Percentiles rank a stretch among this genome's conserved stretches.
These are phyloP conservation scores for Phytoseiulus persimilis DNA, from an alignment of 2,888 invertebrate species.

Conservation along the genomic window DNA sequence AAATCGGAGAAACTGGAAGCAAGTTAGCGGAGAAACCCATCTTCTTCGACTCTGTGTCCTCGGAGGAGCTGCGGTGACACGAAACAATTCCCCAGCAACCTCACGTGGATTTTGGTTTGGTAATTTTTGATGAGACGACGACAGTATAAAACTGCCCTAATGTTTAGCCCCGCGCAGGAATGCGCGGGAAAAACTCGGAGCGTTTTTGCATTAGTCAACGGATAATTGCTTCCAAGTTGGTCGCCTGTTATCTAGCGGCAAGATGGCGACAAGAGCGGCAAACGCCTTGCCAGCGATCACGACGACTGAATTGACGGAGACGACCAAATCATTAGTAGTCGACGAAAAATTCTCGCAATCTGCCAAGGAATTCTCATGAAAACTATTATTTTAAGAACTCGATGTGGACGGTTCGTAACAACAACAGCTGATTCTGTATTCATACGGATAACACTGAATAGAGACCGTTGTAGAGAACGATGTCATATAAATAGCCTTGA, in stretches of 20 bases:
- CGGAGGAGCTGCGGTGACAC: neutral
- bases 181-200: neutral
- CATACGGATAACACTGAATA: neutral
- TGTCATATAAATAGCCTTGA: slow-evolving; percentile 29
- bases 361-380: neutral
- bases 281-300: neutral
- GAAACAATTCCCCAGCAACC: neutral
- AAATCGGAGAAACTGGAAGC: neutral
- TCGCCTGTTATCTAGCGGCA: neutral
- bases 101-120: neutral
- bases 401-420: neutral
- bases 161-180: neutral
- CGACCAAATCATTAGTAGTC: neutral
- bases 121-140: neutral
- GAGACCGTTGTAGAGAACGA: neutral
- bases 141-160: neutral
- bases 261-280: neutral
- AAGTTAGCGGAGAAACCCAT: neutral
- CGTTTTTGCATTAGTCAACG: neutral
- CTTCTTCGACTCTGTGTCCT: neutral
- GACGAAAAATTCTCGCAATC: neutral
- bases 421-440: neutral
- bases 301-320: neutral
- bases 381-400: neutral
- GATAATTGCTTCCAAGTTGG: neutral